These are phyloP conservation scores for Cephalotes varians DNA, from an alignment of 2,888 invertebrate species.

Conservation along the genomic window DNA sequence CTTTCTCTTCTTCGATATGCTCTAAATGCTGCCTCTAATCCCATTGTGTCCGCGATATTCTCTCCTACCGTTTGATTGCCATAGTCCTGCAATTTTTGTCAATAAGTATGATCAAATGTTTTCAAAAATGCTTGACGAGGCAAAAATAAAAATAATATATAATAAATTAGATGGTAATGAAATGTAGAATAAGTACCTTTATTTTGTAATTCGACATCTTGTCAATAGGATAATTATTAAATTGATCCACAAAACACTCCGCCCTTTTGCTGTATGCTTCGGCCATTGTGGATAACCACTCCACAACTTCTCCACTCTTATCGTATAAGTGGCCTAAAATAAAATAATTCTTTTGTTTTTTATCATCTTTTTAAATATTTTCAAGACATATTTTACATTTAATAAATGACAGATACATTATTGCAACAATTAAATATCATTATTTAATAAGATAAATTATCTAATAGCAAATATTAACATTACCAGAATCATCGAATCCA, in stretches of 20 bases:
- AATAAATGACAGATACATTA: background rate
- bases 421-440: background rate
- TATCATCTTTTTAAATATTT: background rate
- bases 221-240: conserved; percentile 56
- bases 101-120: background rate
- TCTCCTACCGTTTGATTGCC: conserved; percentile 90
- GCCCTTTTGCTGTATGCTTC: conserved; percentile 60
- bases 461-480: background rate
- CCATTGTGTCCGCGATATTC: conserved; percentile 95
- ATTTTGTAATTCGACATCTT: background rate
- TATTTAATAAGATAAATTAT: background rate
- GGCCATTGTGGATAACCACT: conserved; percentile 64
- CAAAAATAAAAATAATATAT: background rate
- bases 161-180: background rate
- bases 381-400: background rate
- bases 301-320: conserved; percentile 51
- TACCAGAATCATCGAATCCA: conserved; percentile 66
- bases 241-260: conserved; percentile 70
- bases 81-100: conserved; percentile 86
- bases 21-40: conserved; percentile 90
- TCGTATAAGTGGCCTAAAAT: conserved; percentile 58
- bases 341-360: conserved; percentile 14
- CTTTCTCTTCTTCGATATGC: conserved; percentile 86
- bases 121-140: background rate
- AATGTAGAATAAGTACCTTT: background rate